These are phyloP conservation scores for Blennius ocellaris DNA, from an alignment of 2,113 vertebrate species.

Conservation along the genomic window DNA sequence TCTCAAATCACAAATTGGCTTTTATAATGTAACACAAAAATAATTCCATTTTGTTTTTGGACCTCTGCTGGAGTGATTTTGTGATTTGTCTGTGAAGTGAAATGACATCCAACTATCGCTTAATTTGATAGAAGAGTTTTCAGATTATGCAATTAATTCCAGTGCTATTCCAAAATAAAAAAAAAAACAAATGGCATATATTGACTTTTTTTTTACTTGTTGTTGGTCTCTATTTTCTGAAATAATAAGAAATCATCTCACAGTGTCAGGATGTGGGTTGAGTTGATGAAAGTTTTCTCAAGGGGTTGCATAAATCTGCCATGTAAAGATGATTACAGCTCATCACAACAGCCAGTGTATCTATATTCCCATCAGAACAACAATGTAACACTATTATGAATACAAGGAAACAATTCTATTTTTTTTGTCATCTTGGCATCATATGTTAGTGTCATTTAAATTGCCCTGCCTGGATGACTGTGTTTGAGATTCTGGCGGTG, in stretches of 20 bases:
- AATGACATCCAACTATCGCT: background rate
- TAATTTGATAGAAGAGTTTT: background rate
- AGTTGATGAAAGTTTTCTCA: background rate
- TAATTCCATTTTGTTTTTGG: too few relatives aligned
- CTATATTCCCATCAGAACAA: background rate
- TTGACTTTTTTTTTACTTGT: too few relatives aligned
- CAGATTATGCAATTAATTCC: background rate
- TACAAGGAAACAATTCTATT: background rate
- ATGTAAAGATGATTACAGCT: too few relatives aligned
- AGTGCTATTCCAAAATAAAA: background rate
- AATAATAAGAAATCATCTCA: background rate
- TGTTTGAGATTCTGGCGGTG: slow-evolving; percentile 66
- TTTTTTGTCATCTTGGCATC: background rate
- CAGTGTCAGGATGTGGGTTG: background rate
- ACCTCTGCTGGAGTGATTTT: too few relatives aligned
- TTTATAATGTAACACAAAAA: too few relatives aligned
- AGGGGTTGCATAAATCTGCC: too few relatives aligned
- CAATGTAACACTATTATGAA: background rate
- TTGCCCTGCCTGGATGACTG: slow-evolving; percentile 54
- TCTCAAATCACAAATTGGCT: too few relatives aligned
- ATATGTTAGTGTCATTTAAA: slow-evolving; percentile 38
- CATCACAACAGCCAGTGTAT: too few relatives aligned
- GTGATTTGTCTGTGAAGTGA: background rate
- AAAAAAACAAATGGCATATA: too few relatives aligned
- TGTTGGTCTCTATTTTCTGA: too few relatives aligned